Base-by-base conservation (phyloP, 2,888 invertebrate genomes). In the Argyresthia albistria region DNA sequence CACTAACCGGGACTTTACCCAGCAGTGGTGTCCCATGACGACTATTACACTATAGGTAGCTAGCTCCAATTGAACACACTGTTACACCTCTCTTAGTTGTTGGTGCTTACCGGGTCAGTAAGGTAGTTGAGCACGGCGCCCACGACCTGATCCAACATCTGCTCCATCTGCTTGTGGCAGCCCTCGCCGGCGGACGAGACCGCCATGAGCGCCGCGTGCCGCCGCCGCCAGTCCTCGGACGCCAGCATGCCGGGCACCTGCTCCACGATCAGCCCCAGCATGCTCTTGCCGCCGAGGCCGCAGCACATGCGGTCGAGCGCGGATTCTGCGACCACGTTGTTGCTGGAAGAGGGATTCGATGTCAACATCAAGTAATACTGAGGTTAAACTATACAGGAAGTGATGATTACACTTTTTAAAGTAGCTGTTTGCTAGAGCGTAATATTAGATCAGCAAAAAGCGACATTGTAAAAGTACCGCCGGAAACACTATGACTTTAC, bases 171-270 rank as follows among this genome's bases (percentile, higher is more conserved):
- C 72, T 97, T 96, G 73, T 97, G 97, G 73, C 99, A 99, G 16
- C 99, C 99, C 88, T 99, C 99, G 4, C 99, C 99, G 55, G 98
- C 95, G 0, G 98, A 97, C 7, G 98, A 99, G 48, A 99, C 93
- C 0, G 99, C 99, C 98, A 99, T 99, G 42, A 99, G 90, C 1
- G 97, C 99, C 45, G 99, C 99, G 80, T 99, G 97, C n/a, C 96
- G 90, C 60, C 94, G 93, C 63, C 93, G 93, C 96, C 96, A 96
- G 68, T 95, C 93, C 10, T 91, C 89, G 59, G 93, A 93, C 48
- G 89, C 89, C 63, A 99, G 86, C 98, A 99, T 97, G 42, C 89
- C 89, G 0, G 97, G 96, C 58, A 99, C 92, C 66, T 92, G 93
- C 50, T 90, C 91, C 58, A 97, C 93, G 53, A 98, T 96, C 64